Percentiles rank a stretch among this genome's conserved stretches.
These are phyloP conservation scores for Drosophila incognita DNA, from an alignment of 2,888 invertebrate genomes.

Conservation along the genomic window DNA sequence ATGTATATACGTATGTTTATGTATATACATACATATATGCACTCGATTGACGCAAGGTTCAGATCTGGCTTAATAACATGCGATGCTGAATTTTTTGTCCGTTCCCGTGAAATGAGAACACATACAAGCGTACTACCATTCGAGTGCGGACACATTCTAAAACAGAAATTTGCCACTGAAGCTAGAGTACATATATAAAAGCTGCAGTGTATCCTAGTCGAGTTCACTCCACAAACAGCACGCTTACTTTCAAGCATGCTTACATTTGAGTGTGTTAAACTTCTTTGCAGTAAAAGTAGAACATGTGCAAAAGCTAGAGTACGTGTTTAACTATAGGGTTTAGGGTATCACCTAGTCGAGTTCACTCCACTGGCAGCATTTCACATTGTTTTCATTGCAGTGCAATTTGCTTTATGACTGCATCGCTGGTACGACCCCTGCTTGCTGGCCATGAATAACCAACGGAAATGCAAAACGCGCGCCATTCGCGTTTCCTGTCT, in stretches of 20 bases:
- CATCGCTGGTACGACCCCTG: conserved; percentile 30
- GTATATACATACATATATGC: no score
- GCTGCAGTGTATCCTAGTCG: not conserved
- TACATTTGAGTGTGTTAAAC: not conserved
- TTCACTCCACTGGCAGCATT: not conserved
- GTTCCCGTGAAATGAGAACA: no score
- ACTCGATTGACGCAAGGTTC: no score
- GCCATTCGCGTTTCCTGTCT: conserved; percentile 45
- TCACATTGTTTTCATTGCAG: conserved; percentile 12
- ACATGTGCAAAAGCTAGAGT: not conserved
- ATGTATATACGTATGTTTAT: no score
- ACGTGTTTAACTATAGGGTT: not conserved
- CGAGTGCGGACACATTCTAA: no score
- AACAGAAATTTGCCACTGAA: no score
- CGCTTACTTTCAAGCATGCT: not conserved
- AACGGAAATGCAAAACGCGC: conserved; percentile 70
- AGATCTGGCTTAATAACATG: no score
- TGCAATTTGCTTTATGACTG: conserved; percentile 46
- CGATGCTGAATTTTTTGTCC: no score
- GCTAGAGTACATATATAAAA: no score
- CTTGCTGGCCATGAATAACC: conserved; percentile 70
- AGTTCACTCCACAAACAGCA: not conserved
- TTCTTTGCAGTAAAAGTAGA: no score
- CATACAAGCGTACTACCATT: no score
- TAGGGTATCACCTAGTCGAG: not conserved